These are phyloP conservation scores for Nannoperca obscura DNA, from an alignment of 2,797 vertebrate species.

Conservation along the genomic window DNA sequence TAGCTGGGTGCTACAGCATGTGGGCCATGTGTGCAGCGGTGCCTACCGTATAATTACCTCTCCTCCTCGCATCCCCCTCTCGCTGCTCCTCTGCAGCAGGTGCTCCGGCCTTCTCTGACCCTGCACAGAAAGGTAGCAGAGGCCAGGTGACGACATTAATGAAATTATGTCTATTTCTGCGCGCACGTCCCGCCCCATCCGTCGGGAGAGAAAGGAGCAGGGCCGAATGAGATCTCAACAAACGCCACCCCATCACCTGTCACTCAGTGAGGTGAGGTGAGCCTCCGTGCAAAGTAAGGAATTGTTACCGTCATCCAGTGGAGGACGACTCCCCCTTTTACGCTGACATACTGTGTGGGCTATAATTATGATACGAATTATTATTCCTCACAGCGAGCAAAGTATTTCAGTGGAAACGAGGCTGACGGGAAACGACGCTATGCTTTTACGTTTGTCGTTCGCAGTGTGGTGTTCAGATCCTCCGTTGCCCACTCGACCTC, in stretches of 20 bases:
- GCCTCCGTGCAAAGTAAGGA: slow-evolving; percentile 7
- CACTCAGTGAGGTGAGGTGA: slow-evolving; percentile 47
- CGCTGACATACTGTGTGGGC: not conserved
- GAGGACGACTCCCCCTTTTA: not conserved
- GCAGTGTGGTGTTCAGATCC: not conserved
- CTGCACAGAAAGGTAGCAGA: slow-evolving; percentile 57
- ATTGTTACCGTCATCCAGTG: not conserved
- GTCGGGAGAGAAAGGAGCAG: slow-evolving; percentile 42
- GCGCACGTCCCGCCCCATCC: slow-evolving; percentile 40
- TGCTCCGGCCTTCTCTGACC: slow-evolving; percentile 64
- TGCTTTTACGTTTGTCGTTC: not conserved
- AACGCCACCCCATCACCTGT: slow-evolving; percentile 66
- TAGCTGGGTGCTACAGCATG: slow-evolving; percentile 1
- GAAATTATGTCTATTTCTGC: slow-evolving; percentile 73
- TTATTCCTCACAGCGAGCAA: slow-evolving; percentile 8
- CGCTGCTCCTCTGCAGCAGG: slow-evolving; percentile 67
- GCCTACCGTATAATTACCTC: slow-evolving; percentile 57
- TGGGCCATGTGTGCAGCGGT: slow-evolving; percentile 28
- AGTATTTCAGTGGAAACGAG: slow-evolving; percentile 2
- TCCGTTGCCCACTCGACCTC: not conserved
- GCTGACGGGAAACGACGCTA: not conserved
- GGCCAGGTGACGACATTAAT: slow-evolving; percentile 76
- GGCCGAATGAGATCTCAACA: slow-evolving; percentile 46
- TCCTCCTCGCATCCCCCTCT: slow-evolving; percentile 23
- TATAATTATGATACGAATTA: slow-evolving; percentile 26